phyloP scores from a whole-genome alignment of 2,113 vertebrate genomes.

The Dasypus novemcinctus region DNA sequence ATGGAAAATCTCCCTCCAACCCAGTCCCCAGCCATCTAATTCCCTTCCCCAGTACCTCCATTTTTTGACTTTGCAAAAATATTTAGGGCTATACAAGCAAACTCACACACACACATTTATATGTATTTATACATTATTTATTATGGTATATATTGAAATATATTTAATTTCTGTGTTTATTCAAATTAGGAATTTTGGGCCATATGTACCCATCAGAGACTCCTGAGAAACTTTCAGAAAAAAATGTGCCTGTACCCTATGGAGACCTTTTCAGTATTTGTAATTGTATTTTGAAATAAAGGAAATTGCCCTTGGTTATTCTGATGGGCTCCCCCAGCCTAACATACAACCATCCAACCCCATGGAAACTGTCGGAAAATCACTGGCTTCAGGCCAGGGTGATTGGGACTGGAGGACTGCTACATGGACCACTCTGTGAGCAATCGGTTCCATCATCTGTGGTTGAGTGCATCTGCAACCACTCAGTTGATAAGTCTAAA shows the following conservation, averaged over 20 bases:
- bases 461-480: background rate
- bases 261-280: background rate
- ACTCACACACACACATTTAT: background rate
- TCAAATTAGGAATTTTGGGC: background rate
- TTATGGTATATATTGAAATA: background rate
- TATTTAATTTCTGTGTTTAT: background rate
- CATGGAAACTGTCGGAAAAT: background rate
- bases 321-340: background rate
- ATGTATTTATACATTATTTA: background rate
- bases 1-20: background rate
- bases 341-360: background rate
- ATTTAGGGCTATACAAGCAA: background rate
- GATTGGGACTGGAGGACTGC: background rate
- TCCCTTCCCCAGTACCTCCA: background rate
- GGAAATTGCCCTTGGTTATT: background rate
- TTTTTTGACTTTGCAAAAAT: background rate
- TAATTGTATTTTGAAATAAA: background rate
- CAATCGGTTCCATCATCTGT: background rate
- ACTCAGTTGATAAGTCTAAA: constrained; percentile 46
- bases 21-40: background rate
- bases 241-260: background rate
- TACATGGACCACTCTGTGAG: background rate
- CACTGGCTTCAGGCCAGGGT: background rate
- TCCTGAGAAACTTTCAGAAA: background rate
- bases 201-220: background rate